Base-by-base conservation (phyloP, 2,797 vertebrate species). In the Falco berigora region DNA sequence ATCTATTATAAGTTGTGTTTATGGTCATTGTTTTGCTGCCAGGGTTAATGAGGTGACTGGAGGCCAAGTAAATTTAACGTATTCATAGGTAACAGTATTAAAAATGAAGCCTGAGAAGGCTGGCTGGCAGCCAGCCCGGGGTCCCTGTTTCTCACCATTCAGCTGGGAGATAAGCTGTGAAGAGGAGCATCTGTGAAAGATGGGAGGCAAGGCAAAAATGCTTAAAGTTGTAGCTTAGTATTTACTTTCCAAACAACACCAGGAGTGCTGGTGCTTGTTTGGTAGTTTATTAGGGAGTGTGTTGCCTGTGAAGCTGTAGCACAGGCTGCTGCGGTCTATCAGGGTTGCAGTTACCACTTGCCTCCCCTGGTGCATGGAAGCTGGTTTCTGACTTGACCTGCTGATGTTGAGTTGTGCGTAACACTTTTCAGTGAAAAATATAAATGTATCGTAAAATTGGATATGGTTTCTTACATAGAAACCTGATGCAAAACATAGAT, bases 21-120 rank as follows among this genome's bases (percentile, higher is more conserved):
- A n/a, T 46, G 52, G 87, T 77, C 72, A 58, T 47, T 80, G 38
- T 62, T 81, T 82, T 73, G 53, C 75, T 94, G 90, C 46, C 19
- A n/a, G 62, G 79, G 85, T 91, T 96, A 95, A 93, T 86, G 84
- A 93, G 62, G 94, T 87, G 90, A 89, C 44, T 36, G 44, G 50
- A 89, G 83, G 91, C 88, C 64, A 66, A 77, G 36, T 86, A 81
- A 85, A 78, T n/a, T 27, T 80, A 67, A 56, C 7, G 4, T 75
- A 55, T 93, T 87, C 55, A 4, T 88, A 94, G 78, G 85, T 94
- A 93, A 80, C 80, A 58, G 36, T 72, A 86, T 92, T 86, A 83
- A 90, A 91, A 93, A 63, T 25, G 58, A 79, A 80, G 46, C 44
- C 53, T 89, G 78, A n/a, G 47, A 61, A 87, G n/a, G 22, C 32